Conservation (phyloP, 2,113 vertebrate species). For the Fulica atra region DNA sequence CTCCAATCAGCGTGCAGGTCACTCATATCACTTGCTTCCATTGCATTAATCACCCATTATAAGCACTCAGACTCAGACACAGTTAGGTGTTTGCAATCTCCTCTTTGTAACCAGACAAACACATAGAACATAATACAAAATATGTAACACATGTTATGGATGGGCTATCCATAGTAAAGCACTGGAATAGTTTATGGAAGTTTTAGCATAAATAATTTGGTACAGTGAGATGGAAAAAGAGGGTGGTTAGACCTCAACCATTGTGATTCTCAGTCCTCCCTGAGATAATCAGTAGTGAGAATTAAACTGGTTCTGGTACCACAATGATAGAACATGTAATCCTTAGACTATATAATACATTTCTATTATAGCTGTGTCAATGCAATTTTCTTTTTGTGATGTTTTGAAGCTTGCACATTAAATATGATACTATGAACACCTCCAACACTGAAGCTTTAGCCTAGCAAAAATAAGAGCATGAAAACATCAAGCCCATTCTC, state of each 20-base stretch:
- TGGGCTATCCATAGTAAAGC: neutral
- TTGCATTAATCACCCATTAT: neutral
- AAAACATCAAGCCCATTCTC: constrained; percentile 69
- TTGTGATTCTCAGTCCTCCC: neutral
- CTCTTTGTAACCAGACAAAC: neutral
- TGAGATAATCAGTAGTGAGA: neutral
- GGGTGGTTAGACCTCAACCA: neutral
- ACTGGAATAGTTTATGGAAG: accelerated
- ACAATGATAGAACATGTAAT: neutral
- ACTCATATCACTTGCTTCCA: neutral
- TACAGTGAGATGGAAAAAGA: neutral
- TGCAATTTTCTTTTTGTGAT: constrained; percentile 8
- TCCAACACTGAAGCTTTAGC: constrained; percentile 37
- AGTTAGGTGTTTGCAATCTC: neutral
- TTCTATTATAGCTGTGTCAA: neutral
- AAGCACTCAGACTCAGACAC: neutral
- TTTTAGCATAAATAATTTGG: neutral
- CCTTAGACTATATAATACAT: neutral
- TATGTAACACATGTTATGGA: neutral
- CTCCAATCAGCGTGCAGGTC: accelerated
- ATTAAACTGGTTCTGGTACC: neutral
- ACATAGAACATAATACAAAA: neutral
- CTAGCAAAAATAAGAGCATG: constrained; percentile 65
- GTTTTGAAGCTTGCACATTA: neutral
- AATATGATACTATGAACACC: constrained; percentile 1